phyloP scores from a whole-genome alignment of 2,113 vertebrate species.

The Trematocara nigrifrons region DNA sequence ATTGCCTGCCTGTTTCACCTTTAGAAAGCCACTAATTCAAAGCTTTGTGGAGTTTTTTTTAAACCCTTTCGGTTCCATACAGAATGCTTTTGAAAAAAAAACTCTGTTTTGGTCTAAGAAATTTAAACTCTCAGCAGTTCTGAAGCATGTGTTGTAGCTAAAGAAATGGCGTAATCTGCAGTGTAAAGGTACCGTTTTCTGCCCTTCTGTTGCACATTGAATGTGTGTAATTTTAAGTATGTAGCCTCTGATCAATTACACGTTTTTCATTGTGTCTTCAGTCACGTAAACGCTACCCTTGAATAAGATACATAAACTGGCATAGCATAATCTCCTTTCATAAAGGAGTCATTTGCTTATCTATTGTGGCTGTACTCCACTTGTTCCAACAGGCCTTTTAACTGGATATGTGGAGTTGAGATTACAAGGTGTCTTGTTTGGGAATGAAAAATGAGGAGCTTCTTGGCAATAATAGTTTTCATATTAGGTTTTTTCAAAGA shows the following conservation, averaged over 20 bases:
- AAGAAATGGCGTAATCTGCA: neutral
- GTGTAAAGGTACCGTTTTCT: neutral
- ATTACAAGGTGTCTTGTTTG: constrained; percentile 43
- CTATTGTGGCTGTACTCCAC: constrained; percentile 14
- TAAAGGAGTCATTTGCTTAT: constrained; percentile 24
- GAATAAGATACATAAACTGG: constrained; percentile 34
- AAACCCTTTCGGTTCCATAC: neutral
- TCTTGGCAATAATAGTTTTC: constrained; percentile 52
- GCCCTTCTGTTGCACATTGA: neutral
- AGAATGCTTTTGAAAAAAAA: neutral
- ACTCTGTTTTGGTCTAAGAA: neutral
- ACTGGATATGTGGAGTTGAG: constrained; percentile 32
- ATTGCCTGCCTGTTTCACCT: neutral
- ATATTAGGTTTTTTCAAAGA: constrained; percentile 43
- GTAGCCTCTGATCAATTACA: neutral
- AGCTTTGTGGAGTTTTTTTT: neutral
- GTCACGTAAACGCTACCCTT: neutral
- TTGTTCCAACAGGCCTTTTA: constrained; percentile 50
- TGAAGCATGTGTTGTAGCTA: neutral
- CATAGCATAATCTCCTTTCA: constrained; percentile 4
- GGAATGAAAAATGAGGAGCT: constrained; percentile 45
- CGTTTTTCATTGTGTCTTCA: neutral
- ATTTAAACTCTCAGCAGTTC: neutral
- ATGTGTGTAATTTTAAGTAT: neutral
- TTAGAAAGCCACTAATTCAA: neutral